These are phyloP conservation scores for Saccostrea glomerata DNA, from an alignment of 1,140 invertebrate genomes.

Conservation along the genomic window DNA sequence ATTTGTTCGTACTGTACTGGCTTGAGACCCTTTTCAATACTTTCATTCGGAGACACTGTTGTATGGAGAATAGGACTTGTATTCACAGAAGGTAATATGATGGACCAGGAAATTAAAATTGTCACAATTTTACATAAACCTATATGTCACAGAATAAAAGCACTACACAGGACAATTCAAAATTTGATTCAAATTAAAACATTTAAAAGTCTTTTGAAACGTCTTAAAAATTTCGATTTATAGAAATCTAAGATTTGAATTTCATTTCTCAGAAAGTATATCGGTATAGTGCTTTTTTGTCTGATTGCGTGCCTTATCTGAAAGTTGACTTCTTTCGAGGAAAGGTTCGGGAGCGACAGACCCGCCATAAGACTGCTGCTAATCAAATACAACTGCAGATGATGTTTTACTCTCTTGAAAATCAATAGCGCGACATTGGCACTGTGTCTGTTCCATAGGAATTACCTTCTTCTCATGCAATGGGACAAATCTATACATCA, in stretches of 20 bases:
- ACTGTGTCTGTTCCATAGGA: background rate
- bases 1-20: background rate
- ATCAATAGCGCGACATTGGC: conserved; percentile 7
- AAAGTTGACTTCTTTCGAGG: background rate
- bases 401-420: conserved; percentile 28
- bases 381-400: conserved; percentile 36
- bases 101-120: no score
- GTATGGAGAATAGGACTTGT: no score
- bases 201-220: no score
- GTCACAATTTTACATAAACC: no score
- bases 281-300: background rate
- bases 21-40: background rate
- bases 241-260: no score
- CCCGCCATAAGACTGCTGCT: conserved; percentile 9
- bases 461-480: background rate
- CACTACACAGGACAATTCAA: background rate
- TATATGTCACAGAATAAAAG: no score
- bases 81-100: no score
- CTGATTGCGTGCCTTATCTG: background rate
- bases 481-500: background rate
- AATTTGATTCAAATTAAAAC: background rate
- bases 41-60: no score
- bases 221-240: no score
- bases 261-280: background rate
- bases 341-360: background rate